Evolutionary conservation across 1,140 invertebrate species (phyloP).

Genomic region (Luehdorfia chinensis): DNA sequence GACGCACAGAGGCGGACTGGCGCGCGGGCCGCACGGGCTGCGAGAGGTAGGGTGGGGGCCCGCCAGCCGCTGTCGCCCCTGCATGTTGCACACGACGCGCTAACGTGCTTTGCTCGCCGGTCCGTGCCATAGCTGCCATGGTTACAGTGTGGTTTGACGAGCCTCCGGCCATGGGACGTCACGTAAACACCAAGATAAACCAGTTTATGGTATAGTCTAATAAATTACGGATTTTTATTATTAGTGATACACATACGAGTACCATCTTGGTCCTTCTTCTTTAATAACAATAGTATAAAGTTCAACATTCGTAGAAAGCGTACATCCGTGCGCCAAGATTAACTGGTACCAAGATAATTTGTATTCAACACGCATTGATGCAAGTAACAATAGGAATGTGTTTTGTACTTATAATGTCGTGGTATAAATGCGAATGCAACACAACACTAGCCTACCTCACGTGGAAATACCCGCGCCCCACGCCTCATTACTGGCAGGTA

Average conservation of each 20-base stretch:
- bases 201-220: no score
- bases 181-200: conserved; percentile 17
- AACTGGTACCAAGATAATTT: background rate
- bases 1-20: conserved; percentile 68
- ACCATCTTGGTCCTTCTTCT: no score
- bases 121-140: conserved; percentile 22
- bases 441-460: conserved; percentile 1
- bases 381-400: conserved; percentile 10
- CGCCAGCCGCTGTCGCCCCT: conserved; percentile 51
- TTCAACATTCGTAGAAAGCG: no score
- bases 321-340: background rate
- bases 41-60: conserved; percentile 53
- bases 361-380: conserved; percentile 13
- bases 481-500: conserved; percentile 6
- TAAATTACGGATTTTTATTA: no score
- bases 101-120: conserved; percentile 43
- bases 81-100: conserved; percentile 61
- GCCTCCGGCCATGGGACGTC: conserved; percentile 19
- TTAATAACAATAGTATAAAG: no score
- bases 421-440: conserved; percentile 3
- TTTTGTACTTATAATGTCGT: conserved; percentile 5
- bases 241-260: no score
- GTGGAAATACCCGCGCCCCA: conserved; percentile 2
- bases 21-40: conserved; percentile 36
- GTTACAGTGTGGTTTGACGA: conserved; percentile 23